Evolutionary conservation across 1,140 invertebrate genomes (phyloP).

Genomic region (Ooceraea biroi): DNA sequence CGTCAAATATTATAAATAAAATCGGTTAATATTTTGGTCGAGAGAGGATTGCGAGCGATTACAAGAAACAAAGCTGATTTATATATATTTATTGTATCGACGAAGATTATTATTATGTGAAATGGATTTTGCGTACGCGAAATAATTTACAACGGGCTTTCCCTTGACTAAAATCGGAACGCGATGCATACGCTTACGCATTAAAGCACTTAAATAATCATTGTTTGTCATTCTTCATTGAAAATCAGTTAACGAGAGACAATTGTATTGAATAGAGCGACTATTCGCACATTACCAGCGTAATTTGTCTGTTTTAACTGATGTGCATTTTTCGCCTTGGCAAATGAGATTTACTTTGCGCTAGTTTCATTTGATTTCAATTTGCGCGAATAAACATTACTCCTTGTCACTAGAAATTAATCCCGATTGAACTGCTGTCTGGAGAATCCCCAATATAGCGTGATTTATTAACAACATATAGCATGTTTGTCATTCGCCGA

Average conservation of each 20-base stretch:
- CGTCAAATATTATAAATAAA: conserved; percentile 56
- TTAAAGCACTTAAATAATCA: conserved; percentile 9
- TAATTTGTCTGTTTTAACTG: not conserved
- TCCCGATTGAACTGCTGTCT: not conserved
- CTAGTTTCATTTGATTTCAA: not conserved
- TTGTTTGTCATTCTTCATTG: conserved; percentile 1
- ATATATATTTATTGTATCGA: conserved; percentile 40
- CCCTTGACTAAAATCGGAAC: conserved; percentile 9
- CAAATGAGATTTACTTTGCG: not conserved
- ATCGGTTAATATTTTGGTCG: conserved; percentile 33
- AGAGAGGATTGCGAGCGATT: conserved; percentile 60
- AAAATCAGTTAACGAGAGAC: not conserved
- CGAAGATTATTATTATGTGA: conserved; percentile 47
- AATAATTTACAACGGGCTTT: conserved; percentile 65
- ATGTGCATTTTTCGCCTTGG: not conserved
- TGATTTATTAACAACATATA: conserved; percentile 38
- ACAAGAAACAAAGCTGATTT: conserved; percentile 52
- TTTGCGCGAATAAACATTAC: not conserved
- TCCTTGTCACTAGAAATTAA: not conserved
- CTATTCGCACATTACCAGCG: no score
- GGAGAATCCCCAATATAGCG: not conserved
- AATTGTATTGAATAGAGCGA: not conserved
- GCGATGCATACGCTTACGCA: conserved; percentile 33
- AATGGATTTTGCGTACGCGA: conserved; percentile 57
- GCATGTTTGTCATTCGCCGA: conserved; percentile 39